Conservation (phyloP, 2,113 vertebrate genomes). For the Rhinoderma darwinii region DNA sequence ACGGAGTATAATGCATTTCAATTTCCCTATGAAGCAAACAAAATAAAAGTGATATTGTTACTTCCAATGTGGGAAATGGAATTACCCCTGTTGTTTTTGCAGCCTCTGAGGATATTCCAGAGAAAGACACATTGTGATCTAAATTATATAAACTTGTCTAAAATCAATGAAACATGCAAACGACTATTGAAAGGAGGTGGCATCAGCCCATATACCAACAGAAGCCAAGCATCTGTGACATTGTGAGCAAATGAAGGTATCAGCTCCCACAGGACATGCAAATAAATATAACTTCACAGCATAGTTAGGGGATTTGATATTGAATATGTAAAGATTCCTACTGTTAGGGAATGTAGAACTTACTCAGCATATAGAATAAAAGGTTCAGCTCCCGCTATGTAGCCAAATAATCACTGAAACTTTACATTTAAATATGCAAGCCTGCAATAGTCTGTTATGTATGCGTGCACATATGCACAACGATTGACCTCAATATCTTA, state of each 20-base stretch:
- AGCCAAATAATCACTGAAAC: constrained; percentile 10
- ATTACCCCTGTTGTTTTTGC: constrained; percentile 63
- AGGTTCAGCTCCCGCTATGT: constrained; percentile 40
- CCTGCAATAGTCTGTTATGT: constrained; percentile 3
- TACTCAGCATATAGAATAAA: constrained; percentile 34
- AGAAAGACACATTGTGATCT: constrained; percentile 63
- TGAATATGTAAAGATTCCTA: constrained; percentile 59
- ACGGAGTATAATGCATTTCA: constrained; percentile 28
- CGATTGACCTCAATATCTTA: neutral
- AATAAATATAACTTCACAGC: constrained; percentile 67
- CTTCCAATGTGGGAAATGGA: constrained; percentile 54
- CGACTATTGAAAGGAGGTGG: constrained; percentile 66
- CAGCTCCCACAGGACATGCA: constrained; percentile 63
- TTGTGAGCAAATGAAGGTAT: constrained; percentile 74
- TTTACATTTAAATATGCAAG: constrained; percentile 8
- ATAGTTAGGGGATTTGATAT: constrained; percentile 60
- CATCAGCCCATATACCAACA: constrained; percentile 60
- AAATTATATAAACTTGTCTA: constrained; percentile 69
- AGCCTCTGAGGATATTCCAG: constrained; percentile 65
- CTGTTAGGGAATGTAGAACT: constrained; percentile 42
- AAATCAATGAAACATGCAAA: constrained; percentile 72
- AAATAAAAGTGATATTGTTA: constrained; percentile 40
- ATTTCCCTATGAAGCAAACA: constrained; percentile 39
- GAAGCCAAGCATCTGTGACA: constrained; percentile 68
- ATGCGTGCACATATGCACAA: neutral